Conservation (phyloP, 1,140 invertebrate species). For the Triops longicaudatus region DNA sequence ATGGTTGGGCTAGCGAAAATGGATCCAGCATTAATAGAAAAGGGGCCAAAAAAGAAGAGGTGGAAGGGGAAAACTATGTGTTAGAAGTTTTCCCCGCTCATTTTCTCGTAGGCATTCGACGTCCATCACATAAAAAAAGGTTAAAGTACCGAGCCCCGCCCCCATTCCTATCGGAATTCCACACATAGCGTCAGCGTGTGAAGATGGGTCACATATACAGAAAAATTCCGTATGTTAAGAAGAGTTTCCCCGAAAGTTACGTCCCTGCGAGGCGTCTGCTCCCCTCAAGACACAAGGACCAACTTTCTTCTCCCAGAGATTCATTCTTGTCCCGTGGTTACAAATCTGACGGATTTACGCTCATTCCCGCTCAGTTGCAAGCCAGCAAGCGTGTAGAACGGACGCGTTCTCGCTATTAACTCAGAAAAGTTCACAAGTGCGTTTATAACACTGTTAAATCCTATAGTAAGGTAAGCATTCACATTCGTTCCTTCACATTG, state of each 20-base stretch:
- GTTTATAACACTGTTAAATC: background rate
- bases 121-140: background rate
- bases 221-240: background rate
- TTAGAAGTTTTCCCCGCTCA: background rate
- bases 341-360: background rate
- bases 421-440: background rate
- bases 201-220: background rate
- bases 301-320: background rate
- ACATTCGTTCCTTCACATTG: no score
- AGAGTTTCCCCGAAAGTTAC: background rate
- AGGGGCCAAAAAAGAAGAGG: background rate
- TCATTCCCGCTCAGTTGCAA: background rate
- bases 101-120: background rate
- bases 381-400: background rate
- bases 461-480: background rate
- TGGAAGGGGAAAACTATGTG: background rate
- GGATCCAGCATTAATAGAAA: background rate
- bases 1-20: background rate
- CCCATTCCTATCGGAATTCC: slow-evolving; percentile 4
- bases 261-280: no score
- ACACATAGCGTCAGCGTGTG: background rate
- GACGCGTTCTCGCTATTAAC: background rate
- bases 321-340: background rate
- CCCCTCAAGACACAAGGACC: background rate
- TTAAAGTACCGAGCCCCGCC: background rate